Base-by-base conservation (phyloP, 2,888 invertebrate species). In the Atethmia centrago region DNA sequence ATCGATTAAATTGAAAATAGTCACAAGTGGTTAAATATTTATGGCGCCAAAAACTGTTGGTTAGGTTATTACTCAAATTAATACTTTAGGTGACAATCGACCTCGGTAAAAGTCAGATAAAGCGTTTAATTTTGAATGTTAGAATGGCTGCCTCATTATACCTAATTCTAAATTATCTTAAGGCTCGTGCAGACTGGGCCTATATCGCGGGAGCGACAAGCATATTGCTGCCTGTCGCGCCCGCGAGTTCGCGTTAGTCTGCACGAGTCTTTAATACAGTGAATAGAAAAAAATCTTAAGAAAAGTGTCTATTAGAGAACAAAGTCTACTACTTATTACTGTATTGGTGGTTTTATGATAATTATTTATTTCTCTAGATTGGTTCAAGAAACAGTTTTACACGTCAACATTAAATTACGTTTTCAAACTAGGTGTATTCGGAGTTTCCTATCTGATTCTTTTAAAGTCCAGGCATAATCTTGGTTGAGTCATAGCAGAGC, bases 1-100 rank as follows among this genome's bases (percentile, higher is more conserved):
- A 74, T 81, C 81, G 75, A 45, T 55, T 9, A 21, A 73, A 56
- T 72, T 74, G 49, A 74, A 73, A 51, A 73, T 36, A 63, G n/a
- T 58, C 73, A 36, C 14, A 28, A 3, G 4, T 42, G 21, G 1
- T 58, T 53, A 42, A 74, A 53, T 64, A 77, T 77, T 74, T 25
- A 53, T 19, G 42, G 12, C 19, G 16, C 16, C 14, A 25, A 40
- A 62, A 51, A n/a, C 47, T 56, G 40, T 36, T 61, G 16, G 36
- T 51, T 28, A 31, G 5, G 4, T 49, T n/a, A 28, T n/a, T 51
- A 51, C 12, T 25, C 9, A 40, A 61, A 78, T 25, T 25, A 25
- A 31, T 28, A 36, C 7, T 73, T 42, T 51, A 65, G 21, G 55
- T 31, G 42, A 19, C 28, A 59, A n/a, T 51, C 28, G n/a, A 47